Evolutionary conservation across 2,888 invertebrate genomes (phyloP), one percentile per base, ranked within the genome.

Genomic region (Endotricha flammealis): DNA sequence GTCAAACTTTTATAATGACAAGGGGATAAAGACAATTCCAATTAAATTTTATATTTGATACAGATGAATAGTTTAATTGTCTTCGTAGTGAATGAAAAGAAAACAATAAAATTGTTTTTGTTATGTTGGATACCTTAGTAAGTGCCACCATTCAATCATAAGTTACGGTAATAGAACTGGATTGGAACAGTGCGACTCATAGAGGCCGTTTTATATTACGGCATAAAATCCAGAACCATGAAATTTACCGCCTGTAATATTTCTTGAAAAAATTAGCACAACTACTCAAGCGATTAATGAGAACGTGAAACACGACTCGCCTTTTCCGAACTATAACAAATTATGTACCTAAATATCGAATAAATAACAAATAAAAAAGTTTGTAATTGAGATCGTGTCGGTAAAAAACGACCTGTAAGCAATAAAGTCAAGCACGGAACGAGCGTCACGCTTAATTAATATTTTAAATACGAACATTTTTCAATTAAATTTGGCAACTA

Each of bases 231-330:
- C 72, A 68, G 62, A 57, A 57, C 70, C 79, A 72, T 79, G 73
- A 79, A 80, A 77, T 75, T 69, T 66, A 63, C 68, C 59, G 67
- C 53, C 64, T 61, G 70, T 75, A 73, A 76, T 60, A 74, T 70
- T 72, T 64, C 64, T 70, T 54, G 67, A 75, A 79, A 81, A 83
- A 83, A 79, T 78, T 76, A 78, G 79, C 78, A 65, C 80, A 77
- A 67, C 79, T 74, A 80, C 64, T 82, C 76, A 74, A 81, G 61
- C 85, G 81, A 57, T 72, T 82, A 83, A 85, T 82, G 71, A 76
- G 77, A 81, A 77, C 80, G 73, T 69, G 80, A 80, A 82, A 80
- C 72, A 64, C 70, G 74, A 80, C 63, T 58, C 72, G 61, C 53
- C 55, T 57, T 70, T 71, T 66, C 61, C 60, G 71, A 68, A 71